Percentiles rank a stretch among this genome's conserved stretches.
These are phyloP conservation scores for Epinephelus coioides DNA, from an alignment of 2,797 vertebrate species.

Conservation along the genomic window DNA sequence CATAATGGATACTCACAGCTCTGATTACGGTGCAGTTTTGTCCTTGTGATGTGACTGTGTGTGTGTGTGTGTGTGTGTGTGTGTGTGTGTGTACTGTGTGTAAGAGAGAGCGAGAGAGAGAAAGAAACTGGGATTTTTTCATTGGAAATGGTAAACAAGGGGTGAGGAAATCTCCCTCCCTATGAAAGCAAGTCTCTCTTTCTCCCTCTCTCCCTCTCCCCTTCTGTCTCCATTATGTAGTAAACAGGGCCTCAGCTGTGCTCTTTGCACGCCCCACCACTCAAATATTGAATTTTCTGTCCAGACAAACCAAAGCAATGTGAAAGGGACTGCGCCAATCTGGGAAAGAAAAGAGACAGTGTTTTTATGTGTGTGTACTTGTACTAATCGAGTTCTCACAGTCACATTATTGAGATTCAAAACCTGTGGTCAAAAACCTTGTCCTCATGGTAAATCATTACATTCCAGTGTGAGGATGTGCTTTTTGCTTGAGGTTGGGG, in stretches of 20 bases:
- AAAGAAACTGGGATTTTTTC: constrained; percentile 29
- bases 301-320: constrained; percentile 37
- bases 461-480: not conserved
- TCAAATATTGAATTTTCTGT: constrained; percentile 61
- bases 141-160: constrained; percentile 48
- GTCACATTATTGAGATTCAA: not conserved
- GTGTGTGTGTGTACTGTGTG: not conserved
- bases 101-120: not conserved
- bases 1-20: constrained; percentile 76
- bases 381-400: not conserved
- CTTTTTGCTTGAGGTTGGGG: not conserved
- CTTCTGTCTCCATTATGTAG: constrained; percentile 50
- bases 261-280: constrained; percentile 35
- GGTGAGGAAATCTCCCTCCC: constrained; percentile 25
- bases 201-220: not conserved
- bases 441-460: not conserved
- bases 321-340: constrained; percentile 11
- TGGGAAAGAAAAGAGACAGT: not conserved
- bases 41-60: constrained; percentile 70
- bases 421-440: not conserved
- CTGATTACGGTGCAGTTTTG: constrained; percentile 72
- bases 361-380: not conserved
- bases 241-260: constrained; percentile 57
- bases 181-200: constrained; percentile 10
- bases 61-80: constrained; percentile 27